These are phyloP conservation scores for Magallana gigas DNA, from an alignment of 1,140 invertebrate species.

Conservation along the genomic window DNA sequence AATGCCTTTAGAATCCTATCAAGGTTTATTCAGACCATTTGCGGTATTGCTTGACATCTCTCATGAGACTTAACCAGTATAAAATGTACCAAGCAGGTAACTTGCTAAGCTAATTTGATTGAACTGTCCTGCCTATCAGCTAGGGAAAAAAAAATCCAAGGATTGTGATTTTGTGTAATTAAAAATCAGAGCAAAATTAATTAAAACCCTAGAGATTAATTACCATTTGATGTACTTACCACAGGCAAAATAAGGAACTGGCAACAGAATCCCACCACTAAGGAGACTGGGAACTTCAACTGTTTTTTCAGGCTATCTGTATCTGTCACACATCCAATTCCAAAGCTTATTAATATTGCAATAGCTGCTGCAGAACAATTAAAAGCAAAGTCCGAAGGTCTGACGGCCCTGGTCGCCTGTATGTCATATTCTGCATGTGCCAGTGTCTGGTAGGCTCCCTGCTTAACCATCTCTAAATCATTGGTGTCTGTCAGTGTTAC, in stretches of 20 bases:
- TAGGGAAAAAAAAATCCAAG: not conserved
- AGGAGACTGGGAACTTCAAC: constrained; percentile 72
- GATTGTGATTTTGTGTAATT: not conserved
- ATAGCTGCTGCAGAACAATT: constrained; percentile 73
- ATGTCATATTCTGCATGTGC: constrained; percentile 66
- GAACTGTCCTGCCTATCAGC: not conserved
- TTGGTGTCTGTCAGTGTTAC: constrained; percentile 69
- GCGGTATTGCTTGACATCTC: not conserved
- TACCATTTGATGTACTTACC: constrained; percentile 66
- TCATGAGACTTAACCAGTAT: not conserved
- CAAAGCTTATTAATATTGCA: constrained; percentile 77
- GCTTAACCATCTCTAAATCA: constrained; percentile 57
- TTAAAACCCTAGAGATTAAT: not conserved
- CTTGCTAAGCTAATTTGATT: constrained; percentile 2
- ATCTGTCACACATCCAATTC: constrained; percentile 76
- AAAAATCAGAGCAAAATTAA: not conserved
- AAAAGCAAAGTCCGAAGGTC: constrained; percentile 75
- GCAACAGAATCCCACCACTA: constrained; percentile 73
- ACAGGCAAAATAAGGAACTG: constrained; percentile 77
- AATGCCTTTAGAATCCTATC: too few species aligned
- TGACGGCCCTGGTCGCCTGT: constrained; percentile 62
- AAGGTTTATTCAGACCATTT: not conserved
- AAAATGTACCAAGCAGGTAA: not conserved
- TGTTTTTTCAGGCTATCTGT: constrained; percentile 72
- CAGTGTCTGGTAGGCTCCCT: constrained; percentile 60